Evolutionary conservation across 2,113 vertebrate species (phyloP).

Genomic region (Charina bottae): DNA sequence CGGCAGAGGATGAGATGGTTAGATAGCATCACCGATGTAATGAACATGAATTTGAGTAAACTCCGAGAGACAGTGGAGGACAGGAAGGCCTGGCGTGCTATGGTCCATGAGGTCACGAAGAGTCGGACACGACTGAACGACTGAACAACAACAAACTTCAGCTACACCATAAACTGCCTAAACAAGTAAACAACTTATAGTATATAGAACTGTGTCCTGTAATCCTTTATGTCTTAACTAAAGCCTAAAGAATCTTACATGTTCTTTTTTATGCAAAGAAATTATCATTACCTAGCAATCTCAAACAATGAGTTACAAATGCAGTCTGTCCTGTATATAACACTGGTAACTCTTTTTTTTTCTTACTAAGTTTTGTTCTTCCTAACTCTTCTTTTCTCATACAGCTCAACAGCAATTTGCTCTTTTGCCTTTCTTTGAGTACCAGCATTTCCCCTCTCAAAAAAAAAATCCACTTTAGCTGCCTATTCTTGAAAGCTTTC

Average conservation of each 20-base stretch:
- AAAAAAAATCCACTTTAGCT: not conserved
- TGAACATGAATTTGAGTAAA: too few relatives aligned
- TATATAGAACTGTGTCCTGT: not conserved
- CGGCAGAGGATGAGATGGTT: too few relatives aligned
- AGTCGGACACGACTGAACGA: too few relatives aligned
- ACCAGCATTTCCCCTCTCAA: not conserved
- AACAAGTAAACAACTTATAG: not conserved
- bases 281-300: not conserved
- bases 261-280: not conserved
- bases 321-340: not conserved
- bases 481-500: not conserved
- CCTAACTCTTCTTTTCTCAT: not conserved
- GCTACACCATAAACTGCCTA: not conserved
- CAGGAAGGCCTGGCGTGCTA: too few relatives aligned
- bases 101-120: too few relatives aligned
- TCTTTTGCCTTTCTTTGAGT: not conserved
- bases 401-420: not conserved
- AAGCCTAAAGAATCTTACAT: not conserved
- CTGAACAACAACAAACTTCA: too few relatives aligned
- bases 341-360: not conserved
- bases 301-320: not conserved
- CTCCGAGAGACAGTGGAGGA: too few relatives aligned
- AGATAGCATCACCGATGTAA: too few relatives aligned
- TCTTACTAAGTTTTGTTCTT: not conserved
- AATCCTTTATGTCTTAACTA: not conserved